These are phyloP conservation scores for Cetonia aurata DNA, from an alignment of 2,888 invertebrate species.

Conservation along the genomic window DNA sequence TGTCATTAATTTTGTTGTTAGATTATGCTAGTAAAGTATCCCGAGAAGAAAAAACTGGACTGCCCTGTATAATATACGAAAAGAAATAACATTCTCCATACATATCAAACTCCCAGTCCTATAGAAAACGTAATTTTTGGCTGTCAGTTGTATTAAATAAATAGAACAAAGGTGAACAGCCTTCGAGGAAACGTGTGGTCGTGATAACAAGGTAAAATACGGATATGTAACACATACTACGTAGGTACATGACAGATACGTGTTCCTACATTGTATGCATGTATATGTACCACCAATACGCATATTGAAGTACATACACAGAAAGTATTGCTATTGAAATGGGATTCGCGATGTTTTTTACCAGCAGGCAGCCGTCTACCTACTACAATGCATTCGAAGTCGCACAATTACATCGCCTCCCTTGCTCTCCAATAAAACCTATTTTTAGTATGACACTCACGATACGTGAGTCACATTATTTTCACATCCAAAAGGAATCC, in stretches of 20 bases:
- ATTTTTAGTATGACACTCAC: slow-evolving; percentile 37
- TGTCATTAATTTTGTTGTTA: too few species aligned
- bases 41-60: too few species aligned
- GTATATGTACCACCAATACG: neutral
- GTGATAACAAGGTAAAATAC: slow-evolving; percentile 15
- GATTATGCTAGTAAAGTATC: too few species aligned
- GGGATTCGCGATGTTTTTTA: slow-evolving; percentile 19
- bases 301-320: neutral
- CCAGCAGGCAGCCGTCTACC: slow-evolving; percentile 25
- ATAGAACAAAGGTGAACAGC: slow-evolving; percentile 38
- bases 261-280: neutral
- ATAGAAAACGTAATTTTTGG: too few species aligned
- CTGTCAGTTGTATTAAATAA: slow-evolving; percentile 18
- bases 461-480: slow-evolving; percentile 32
- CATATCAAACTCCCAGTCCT: too few species aligned
- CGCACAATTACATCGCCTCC: slow-evolving; percentile 13
- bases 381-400: slow-evolving; percentile 3
- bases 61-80: too few species aligned
- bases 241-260: neutral
- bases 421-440: slow-evolving; percentile 28
- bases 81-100: too few species aligned
- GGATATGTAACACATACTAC: neutral
- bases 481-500: slow-evolving; percentile 32
- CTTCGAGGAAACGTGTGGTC: slow-evolving; percentile 9
- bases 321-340: slow-evolving; percentile 12